These are phyloP conservation scores for Coptodon rendalli DNA, from an alignment of 2,113 vertebrate genomes.

Conservation along the genomic window DNA sequence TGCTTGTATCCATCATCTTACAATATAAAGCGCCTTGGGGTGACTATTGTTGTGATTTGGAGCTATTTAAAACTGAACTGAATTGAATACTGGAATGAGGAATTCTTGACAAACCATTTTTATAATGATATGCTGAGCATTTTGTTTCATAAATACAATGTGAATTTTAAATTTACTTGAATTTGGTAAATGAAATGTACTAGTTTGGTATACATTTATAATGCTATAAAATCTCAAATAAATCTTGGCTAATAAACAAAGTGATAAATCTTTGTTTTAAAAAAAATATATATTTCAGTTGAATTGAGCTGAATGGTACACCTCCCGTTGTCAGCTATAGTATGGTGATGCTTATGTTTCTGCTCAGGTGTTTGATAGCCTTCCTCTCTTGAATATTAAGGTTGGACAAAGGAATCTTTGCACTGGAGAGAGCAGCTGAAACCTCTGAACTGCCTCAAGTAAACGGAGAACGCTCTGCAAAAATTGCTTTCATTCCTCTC, in stretches of 20 bases:
- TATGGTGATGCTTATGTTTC: background rate
- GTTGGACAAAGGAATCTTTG: background rate
- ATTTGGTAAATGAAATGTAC: background rate
- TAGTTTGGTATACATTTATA: background rate
- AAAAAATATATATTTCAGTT: background rate
- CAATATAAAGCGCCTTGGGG: rapidly evolving
- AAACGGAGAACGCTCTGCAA: background rate
- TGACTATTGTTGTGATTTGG: rapidly evolving
- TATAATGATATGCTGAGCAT: background rate
- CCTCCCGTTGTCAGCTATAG: rapidly evolving
- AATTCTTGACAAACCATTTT: rapidly evolving
- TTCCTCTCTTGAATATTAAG: background rate
- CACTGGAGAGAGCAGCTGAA: background rate
- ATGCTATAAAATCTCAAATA: background rate
- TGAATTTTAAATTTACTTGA: background rate
- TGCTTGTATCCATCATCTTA: background rate
- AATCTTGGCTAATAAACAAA: background rate
- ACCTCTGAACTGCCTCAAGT: background rate
- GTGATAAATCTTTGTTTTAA: background rate
- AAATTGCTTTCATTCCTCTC: background rate
- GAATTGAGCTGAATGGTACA: rapidly evolving
- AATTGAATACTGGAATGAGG: background rate
- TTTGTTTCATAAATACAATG: background rate
- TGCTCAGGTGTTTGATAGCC: background rate
- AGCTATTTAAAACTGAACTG: background rate